Base-by-base conservation (phyloP, 2,797 vertebrate genomes). In the Toxotes lorentzi region DNA sequence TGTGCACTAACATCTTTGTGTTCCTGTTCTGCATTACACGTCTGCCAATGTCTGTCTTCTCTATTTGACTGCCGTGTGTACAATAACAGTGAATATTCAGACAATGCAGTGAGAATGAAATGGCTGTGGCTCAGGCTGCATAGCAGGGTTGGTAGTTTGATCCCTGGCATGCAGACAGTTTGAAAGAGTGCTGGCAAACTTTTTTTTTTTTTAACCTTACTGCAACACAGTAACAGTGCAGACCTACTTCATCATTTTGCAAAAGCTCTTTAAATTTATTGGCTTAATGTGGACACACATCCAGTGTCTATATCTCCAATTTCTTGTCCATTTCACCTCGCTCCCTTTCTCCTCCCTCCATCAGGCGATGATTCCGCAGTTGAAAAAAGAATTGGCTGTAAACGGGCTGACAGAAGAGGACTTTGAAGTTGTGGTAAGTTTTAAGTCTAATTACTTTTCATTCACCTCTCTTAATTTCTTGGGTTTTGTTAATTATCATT, bases 371-470 rank as follows among this genome's bases (percentile, higher is more conserved):
- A 11, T 23, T 3, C 0, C 32, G 2, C 0, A 0, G 30, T 47
- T 48, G 86, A 64, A 76, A 14, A 4, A 1, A 11, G 86, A 92
- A 7, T 64, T 96, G 58, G 83, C 92, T 1, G 1, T 24, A 0
- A 64, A 13, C 0, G 1, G 85, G 19, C 88, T 96, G 1, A 82
- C 78, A 50, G 81, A 94, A 12, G 93, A 95, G 83, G 95, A 97
- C 80, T 96, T 97, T 62, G 74, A 95, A 61, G 88, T 97, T 45
- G 89, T 88, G 83, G 97, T 97, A 91, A 95, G 88, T 94, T 86
- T 76, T 50, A 38, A 13, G 19, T 53, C 0, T 38, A 8, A 41
- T 27, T 19, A 7, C 1, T 30, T 57, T 53, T 7, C 24, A 4
- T 23, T 30, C 8, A 34, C 24, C 5, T 70, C 40, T 64, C 8